Evolutionary conservation across 1,140 invertebrate genomes (phyloP), one percentile per base, ranked within the genome.

Genomic region (Drosophila elegans): DNA sequence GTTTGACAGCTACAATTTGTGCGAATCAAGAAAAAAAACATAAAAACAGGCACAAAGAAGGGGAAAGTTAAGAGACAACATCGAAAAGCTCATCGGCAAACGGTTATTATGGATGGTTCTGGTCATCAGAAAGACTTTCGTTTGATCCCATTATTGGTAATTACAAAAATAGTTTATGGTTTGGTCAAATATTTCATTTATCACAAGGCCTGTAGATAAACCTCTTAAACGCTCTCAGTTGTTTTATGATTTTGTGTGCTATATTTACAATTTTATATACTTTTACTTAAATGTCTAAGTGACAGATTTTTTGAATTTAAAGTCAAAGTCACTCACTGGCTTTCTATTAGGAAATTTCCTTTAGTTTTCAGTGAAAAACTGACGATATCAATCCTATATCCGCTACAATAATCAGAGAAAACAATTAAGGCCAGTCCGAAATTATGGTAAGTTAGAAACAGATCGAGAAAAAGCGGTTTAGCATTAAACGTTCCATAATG

Each of bases 11-110:
- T 11, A 27, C 32, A 49, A 62, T 54, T 54, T 39, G 60, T 44
- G 6, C 49, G 12, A 42, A 44, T 21, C 7, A 5, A 32, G 16
- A 9, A 21, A 52, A 61, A 73, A 72, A 52, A 36, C 39, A n/a
- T 42, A 5, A 74, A 69, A 68, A 44, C 39, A n/a, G 45, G 34
- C 71, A 44, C 45, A 74, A 63, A 74, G 60, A 55, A 74, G 59
- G 72, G 72, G 72, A 74, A 74, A 74, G 72, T 74, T 34, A 9
- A 39, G 32, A 44, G 51, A 56, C 49, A 25, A 57, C 41, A 48
- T 54, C 56, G 59, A 39, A 39, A 32, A 59, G 6, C 61, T 59
- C 42, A 62, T 55, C 69, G 45, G 13, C 62, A 16, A 60, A 13
- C 36, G 27, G 12, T 11, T 21, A 48, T 34, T 39, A 42, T 41